Conservation (phyloP, 1,140 invertebrate species). For the Lasaia peninsularis region DNA sequence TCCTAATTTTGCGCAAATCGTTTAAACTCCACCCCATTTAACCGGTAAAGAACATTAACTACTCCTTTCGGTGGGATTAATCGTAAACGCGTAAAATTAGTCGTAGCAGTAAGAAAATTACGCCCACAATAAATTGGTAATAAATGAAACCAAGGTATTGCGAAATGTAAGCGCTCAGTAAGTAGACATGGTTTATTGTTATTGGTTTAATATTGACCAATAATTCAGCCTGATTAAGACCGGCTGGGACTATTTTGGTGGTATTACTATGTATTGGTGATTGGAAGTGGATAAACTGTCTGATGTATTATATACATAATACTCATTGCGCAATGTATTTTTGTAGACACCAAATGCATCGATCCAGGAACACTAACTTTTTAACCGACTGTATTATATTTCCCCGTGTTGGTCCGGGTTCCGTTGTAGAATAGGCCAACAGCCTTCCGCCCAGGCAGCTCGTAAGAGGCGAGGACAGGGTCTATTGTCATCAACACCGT, state of each 20-base stretch:
- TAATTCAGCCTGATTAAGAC: slow-evolving; percentile 11
- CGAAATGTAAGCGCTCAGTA: not conserved
- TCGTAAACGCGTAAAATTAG: not conserved
- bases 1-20: not conserved
- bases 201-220: slow-evolving; percentile 8
- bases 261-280: not conserved
- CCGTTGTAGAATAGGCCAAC: too few relatives aligned
- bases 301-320: too few relatives aligned
- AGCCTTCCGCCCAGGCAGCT: too few relatives aligned
- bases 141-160: not conserved
- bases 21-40: slow-evolving; percentile 5
- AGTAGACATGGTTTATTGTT: slow-evolving; percentile 8
- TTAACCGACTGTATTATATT: too few relatives aligned
- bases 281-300: slow-evolving; percentile 1
- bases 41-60: not conserved
- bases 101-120: not conserved
- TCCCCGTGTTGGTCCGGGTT: too few relatives aligned
- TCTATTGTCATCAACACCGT: too few relatives aligned
- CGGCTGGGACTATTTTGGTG: slow-evolving; percentile 1
- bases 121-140: not conserved
- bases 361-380: too few relatives aligned
- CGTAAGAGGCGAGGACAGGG: too few relatives aligned
- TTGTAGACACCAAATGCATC: too few relatives aligned
- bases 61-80: not conserved
- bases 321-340: too few relatives aligned